Evolutionary conservation across 37 sponge, comb jelly and placozoan species (phyloP).

Genomic region (Eunapius fragilis): DNA sequence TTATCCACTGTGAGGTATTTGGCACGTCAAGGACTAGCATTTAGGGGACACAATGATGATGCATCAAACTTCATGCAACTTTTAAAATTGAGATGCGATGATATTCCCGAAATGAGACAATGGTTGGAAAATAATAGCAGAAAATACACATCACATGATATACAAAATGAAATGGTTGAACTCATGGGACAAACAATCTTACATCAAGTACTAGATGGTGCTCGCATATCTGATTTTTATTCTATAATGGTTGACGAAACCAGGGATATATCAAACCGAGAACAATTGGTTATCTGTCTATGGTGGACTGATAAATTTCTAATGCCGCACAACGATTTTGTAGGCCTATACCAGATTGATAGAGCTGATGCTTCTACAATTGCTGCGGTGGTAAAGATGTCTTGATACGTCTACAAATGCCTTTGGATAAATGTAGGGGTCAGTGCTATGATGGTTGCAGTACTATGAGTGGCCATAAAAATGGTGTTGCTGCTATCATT

Average conservation of each 20-base stretch:
- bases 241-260: conserved; percentile 79
- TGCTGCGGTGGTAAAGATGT: conserved; percentile 15
- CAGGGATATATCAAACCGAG: conserved; percentile 63
- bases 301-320: conserved; percentile 6
- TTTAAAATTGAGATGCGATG: background rate
- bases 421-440: conserved; percentile 8
- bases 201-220: background rate
- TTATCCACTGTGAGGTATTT: conserved; percentile 10
- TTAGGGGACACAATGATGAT: conserved; percentile 17
- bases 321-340: conserved; percentile 25
- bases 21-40: conserved; percentile 34
- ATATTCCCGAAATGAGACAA: background rate
- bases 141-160: conserved; percentile 2
- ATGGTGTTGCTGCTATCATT: conserved; percentile 47
- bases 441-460: conserved; percentile 46
- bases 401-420: conserved; percentile 27
- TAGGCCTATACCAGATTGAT: conserved; percentile 32
- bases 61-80: conserved; percentile 8
- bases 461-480: conserved; percentile 31
- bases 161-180: background rate
- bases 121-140: background rate
- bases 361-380: background rate
- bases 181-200: background rate
- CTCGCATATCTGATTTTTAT: conserved; percentile 35
- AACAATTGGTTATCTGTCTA: conserved; percentile 62